These are phyloP conservation scores for Acipenser ruthenus DNA, from an alignment of 2,797 vertebrate genomes.

Conservation along the genomic window DNA sequence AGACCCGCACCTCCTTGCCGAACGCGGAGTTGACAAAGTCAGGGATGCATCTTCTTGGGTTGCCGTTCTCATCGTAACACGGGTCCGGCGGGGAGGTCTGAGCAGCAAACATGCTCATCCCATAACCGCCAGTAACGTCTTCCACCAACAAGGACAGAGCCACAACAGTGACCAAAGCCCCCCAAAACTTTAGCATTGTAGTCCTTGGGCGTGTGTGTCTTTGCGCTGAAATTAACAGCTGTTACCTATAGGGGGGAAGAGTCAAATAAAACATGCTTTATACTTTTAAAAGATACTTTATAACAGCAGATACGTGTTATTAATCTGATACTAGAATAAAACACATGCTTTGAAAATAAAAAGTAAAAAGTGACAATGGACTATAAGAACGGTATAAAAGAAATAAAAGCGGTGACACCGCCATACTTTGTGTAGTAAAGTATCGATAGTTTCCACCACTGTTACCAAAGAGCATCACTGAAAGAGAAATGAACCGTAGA, in stretches of 20 bases:
- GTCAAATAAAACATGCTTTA: slow-evolving; percentile 18
- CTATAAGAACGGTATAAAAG: no score
- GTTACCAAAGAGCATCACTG: no score
- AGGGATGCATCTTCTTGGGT: slow-evolving; percentile 92
- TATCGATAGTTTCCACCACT: no score
- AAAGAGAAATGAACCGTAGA: no score
- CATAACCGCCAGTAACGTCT: slow-evolving; percentile 62
- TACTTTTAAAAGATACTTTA: neutral
- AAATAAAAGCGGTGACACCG: no score
- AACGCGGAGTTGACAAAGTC: slow-evolving; percentile 98
- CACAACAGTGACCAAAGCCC: slow-evolving; percentile 61
- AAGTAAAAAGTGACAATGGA: no score
- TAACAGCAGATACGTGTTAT: neutral
- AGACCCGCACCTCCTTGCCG: slow-evolving; percentile 90
- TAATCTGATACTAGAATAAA: neutral
- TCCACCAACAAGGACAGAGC: slow-evolving; percentile 65
- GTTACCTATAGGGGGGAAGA: slow-evolving; percentile 17
- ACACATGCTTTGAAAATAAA: neutral
- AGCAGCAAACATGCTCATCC: slow-evolving; percentile 74
- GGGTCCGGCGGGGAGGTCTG: slow-evolving; percentile 89
- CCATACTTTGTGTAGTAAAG: no score
- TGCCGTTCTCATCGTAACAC: slow-evolving; percentile 91
- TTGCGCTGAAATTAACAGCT: slow-evolving; percentile 26
- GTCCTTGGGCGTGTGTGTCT: slow-evolving; percentile 36
- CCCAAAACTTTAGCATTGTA: slow-evolving; percentile 57